These are phyloP conservation scores for Nephrotoma flavescens DNA, from an alignment of 2,888 invertebrate species.

Conservation along the genomic window DNA sequence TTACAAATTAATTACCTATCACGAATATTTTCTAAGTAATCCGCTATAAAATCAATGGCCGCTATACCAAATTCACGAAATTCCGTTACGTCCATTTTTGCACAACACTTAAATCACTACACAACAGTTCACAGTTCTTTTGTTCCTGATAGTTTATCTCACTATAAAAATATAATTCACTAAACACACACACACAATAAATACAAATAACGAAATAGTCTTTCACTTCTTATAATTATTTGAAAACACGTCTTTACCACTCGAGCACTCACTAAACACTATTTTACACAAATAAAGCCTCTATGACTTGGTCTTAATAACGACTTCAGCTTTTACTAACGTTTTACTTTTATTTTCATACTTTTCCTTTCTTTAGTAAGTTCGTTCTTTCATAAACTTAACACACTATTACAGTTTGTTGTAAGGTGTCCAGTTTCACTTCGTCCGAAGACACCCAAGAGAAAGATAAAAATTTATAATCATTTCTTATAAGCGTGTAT, in stretches of 20 bases:
- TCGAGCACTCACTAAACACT: neutral
- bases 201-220: neutral
- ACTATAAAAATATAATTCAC: conserved; percentile 4
- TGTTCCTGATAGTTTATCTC: neutral
- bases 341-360: neutral
- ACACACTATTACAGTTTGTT: neutral
- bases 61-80: conserved; percentile 76
- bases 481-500: no score
- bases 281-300: neutral
- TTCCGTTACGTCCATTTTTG: conserved; percentile 56
- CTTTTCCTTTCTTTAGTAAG: neutral
- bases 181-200: neutral
- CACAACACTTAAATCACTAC: neutral
- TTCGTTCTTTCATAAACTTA: neutral
- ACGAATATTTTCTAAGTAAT: conserved; percentile 74
- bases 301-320: neutral
- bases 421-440: neutral
- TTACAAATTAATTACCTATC: conserved; percentile 38
- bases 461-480: no score
- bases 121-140: neutral
- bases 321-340: neutral
- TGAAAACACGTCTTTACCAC: neutral
- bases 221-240: neutral
- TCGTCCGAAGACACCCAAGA: neutral
- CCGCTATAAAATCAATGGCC: conserved; percentile 75